Evolutionary conservation across 2,888 invertebrate genomes (phyloP).

Genomic region (Lamproptera curius): DNA sequence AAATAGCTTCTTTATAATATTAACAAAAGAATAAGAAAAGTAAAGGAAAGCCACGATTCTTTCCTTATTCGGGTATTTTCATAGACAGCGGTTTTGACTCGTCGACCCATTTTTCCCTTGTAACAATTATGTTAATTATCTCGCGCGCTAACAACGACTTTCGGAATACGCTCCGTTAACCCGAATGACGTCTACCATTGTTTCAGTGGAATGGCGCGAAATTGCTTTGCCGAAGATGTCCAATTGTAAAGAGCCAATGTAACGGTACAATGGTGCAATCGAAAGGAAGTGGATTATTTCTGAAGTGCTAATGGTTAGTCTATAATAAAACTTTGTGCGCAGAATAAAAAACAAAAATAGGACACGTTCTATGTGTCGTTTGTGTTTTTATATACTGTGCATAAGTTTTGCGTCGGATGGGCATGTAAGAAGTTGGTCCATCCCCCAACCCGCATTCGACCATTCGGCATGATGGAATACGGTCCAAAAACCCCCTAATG

Average conservation of each 20-base stretch:
- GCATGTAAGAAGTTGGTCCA: no score
- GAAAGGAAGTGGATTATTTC: conserved; percentile 22
- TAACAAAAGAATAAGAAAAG: no score
- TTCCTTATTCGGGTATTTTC: no score
- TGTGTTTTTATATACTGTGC: not conserved
- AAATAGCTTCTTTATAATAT: no score
- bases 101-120: not conserved
- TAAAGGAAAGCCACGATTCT: no score
- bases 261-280: conserved; percentile 24
- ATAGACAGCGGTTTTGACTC: no score
- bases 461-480: not conserved
- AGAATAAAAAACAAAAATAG: no score
- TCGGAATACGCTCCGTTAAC: conserved; percentile 10
- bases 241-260: conserved; percentile 22
- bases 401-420: not conserved
- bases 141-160: not conserved
- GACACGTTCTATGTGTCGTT: not conserved
- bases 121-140: conserved; percentile 6
- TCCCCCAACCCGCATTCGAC: no score
- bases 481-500: not conserved
- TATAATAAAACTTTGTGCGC: no score
- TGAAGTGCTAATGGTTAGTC: no score
- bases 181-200: conserved; percentile 13
- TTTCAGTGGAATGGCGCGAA: conserved; percentile 5
- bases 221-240: conserved; percentile 15